phyloP scores from a whole-genome alignment of 2,888 invertebrate species.

The Oxystoma pomonae region DNA sequence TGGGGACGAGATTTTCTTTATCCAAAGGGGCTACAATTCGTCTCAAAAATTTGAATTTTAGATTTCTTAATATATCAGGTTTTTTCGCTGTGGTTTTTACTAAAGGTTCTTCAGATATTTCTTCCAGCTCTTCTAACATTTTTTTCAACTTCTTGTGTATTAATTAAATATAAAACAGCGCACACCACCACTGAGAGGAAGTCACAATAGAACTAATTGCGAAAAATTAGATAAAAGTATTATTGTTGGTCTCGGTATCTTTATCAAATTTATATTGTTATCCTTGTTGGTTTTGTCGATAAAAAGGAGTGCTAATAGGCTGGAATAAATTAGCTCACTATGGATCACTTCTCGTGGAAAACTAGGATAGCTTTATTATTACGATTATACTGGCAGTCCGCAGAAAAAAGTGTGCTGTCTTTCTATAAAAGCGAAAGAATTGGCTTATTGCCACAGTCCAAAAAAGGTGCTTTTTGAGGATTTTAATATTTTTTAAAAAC shows the following conservation, averaged over 20 bases:
- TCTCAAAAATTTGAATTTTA: neutral
- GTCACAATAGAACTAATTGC: neutral
- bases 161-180: neutral
- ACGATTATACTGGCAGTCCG: no score
- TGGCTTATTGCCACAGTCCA: no score
- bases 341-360: neutral
- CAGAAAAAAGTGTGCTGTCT: no score
- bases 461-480: no score
- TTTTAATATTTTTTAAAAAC: no score
- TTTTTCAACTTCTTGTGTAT: no score
- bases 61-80: neutral
- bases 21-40: neutral
- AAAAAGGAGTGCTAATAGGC: neutral
- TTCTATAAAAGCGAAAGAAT: no score
- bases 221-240: neutral
- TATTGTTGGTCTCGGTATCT: neutral
- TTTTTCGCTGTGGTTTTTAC: neutral
- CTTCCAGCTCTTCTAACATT: neutral
- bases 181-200: neutral
- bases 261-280: neutral
- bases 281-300: neutral
- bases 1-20: neutral
- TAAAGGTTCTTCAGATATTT: neutral
- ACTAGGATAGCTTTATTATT: neutral
- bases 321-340: neutral